Evolutionary conservation across 2,797 vertebrate species (phyloP).

Genomic region (Darevskia mixta): DNA sequence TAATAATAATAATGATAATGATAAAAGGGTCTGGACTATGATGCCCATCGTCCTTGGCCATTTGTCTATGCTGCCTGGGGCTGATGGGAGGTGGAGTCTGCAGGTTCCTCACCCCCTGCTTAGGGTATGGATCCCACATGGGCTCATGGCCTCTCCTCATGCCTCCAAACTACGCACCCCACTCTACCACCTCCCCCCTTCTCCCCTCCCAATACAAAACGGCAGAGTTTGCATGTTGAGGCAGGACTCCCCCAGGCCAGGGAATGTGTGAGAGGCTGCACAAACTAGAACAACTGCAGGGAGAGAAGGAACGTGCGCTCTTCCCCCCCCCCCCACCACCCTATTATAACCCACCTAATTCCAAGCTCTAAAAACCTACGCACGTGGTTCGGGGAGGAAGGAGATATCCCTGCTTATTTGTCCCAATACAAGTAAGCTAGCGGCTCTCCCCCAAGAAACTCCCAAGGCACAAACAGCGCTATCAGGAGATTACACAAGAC

Average conservation of each 20-base stretch:
- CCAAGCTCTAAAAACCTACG: not conserved
- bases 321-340: not conserved
- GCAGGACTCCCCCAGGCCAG: not conserved
- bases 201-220: too few species aligned
- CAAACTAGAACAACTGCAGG: not conserved
- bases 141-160: not conserved
- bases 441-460: not conserved
- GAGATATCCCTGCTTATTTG: not conserved
- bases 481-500: slow-evolving; percentile 20
- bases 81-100: not conserved
- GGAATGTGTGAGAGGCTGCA: not conserved
- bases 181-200: too few species aligned
- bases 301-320: not conserved
- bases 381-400: not conserved
- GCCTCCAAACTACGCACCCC: too few species aligned
- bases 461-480: slow-evolving; percentile 5
- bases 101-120: not conserved
- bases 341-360: not conserved
- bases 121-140: not conserved
- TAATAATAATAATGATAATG: too few species aligned
- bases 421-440: not conserved
- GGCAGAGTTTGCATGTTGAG: not conserved
- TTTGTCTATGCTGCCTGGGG: too few species aligned
- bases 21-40: too few species aligned
- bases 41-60: too few species aligned